These are phyloP conservation scores for Tricholauxania praeusta DNA, from an alignment of 2,888 invertebrate genomes.

Conservation along the genomic window DNA sequence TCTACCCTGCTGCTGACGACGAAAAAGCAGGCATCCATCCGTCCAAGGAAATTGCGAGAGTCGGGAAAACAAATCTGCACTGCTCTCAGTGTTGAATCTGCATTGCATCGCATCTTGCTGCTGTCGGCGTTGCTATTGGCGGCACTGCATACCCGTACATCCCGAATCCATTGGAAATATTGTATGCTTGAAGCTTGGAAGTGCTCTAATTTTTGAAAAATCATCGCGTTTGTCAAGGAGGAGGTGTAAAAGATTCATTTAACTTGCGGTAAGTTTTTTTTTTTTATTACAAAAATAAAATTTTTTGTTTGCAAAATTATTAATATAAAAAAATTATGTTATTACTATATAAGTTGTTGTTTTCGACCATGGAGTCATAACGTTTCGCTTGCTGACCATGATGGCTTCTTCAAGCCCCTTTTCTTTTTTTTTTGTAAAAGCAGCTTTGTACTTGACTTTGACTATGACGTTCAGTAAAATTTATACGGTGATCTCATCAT, in stretches of 20 bases:
- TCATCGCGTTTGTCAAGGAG: background rate
- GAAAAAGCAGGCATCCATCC: no score
- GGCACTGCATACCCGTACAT: background rate
- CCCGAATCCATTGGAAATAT: background rate
- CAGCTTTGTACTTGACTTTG: background rate
- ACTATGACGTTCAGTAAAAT: no score
- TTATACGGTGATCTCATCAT: slow-evolving; percentile 31
- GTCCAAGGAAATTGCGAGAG: no score
- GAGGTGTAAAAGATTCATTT: slow-evolving; percentile 11
- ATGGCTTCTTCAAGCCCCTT: no score
- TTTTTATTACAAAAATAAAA: background rate
- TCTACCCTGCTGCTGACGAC: background rate
- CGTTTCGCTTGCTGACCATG: no score
- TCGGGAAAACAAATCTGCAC: no score
- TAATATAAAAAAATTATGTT: no score
- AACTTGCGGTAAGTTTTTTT: slow-evolving; percentile 28
- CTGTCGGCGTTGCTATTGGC: background rate
- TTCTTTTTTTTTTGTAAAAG: no score
- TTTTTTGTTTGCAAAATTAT: no score
- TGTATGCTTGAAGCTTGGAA: slow-evolving; percentile 10
- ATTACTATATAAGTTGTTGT: no score
- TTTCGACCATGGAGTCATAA: no score
- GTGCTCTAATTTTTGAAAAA: slow-evolving; percentile 15
- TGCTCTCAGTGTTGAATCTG: no score
- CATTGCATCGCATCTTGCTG: slow-evolving; percentile 18